A percentile compares a stretch with the other conserved stretches of the same genome.
Evolutionary conservation across 2,113 vertebrate genomes (phyloP).

Genomic region (Mesembrinibis cayennensis): DNA sequence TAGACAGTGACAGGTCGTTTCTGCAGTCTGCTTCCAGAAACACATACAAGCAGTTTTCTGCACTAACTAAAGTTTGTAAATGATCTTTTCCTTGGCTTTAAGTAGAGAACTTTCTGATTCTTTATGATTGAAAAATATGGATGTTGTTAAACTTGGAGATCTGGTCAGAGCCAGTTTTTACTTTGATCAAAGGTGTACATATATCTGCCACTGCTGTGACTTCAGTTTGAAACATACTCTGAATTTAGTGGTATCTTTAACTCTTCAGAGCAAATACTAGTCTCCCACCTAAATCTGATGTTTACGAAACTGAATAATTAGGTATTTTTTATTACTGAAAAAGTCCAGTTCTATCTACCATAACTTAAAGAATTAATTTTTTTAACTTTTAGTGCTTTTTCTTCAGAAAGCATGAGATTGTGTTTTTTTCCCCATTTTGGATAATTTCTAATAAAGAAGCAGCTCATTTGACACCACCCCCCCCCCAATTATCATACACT

Average conservation of each 20-base stretch:
- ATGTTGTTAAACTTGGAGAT: not conserved
- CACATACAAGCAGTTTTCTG: not conserved
- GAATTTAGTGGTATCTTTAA: not conserved
- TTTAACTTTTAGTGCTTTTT: not conserved
- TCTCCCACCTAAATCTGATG: not conserved
- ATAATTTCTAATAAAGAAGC: not conserved
- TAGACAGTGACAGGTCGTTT: not conserved
- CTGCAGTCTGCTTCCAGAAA: not conserved
- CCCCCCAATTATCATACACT: not conserved
- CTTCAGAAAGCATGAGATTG: not conserved
- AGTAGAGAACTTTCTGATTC: not conserved
- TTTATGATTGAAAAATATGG: not conserved
- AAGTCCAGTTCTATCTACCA: not conserved
- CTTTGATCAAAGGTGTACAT: not conserved
- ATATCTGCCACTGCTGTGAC: not conserved
- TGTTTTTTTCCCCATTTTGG: not conserved
- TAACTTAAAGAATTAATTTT: not conserved
- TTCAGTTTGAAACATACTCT: not conserved
- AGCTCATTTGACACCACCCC: not conserved
- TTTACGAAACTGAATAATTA: not conserved
- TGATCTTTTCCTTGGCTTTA: not conserved
- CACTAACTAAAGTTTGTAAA: not conserved
- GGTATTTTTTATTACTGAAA: not conserved
- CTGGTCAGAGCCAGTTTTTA: not conserved
- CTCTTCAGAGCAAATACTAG: not conserved